Percentiles rank a stretch among this genome's conserved stretches.
These are phyloP conservation scores for Spinus pinus DNA, from an alignment of 2,797 vertebrate genomes.

Conservation along the genomic window DNA sequence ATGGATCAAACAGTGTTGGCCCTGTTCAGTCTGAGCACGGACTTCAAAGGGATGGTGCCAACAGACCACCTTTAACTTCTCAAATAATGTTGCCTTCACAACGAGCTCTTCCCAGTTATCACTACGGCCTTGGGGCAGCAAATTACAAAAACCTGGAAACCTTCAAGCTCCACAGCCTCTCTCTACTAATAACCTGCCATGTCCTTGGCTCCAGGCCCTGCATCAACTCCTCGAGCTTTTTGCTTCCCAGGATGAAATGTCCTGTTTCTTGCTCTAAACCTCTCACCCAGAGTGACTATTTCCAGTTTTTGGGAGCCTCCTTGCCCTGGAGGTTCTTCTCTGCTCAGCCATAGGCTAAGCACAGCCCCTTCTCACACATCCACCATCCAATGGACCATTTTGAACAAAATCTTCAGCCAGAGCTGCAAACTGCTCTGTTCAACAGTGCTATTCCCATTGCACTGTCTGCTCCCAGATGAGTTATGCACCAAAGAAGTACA, in stretches of 20 bases:
- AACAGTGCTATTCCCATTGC: not conserved
- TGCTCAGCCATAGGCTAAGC: not conserved
- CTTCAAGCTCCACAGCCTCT: not conserved
- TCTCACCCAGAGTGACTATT: not conserved
- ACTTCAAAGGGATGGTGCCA: not conserved
- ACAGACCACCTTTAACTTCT: not conserved
- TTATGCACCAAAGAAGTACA: not conserved
- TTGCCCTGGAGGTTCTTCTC: not conserved
- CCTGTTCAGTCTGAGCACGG: rapidly evolving
- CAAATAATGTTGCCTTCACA: not conserved
- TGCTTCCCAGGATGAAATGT: not conserved
- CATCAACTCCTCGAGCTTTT: not conserved
- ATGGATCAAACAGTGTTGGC: not conserved
- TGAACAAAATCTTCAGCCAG: not conserved
- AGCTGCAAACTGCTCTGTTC: not conserved
- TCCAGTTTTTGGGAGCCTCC: not conserved
- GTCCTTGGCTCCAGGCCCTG: not conserved
- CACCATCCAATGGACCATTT: not conserved
- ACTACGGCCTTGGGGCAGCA: not conserved
- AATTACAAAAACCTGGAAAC: not conserved
- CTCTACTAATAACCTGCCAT: rapidly evolving
- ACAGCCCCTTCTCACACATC: not conserved
- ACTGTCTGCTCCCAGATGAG: not conserved
- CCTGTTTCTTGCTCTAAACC: not conserved
- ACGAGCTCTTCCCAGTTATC: not conserved